These are phyloP conservation scores for Hydrozoanthus gracilis DNA, from an alignment of 92 coral and sea anemone species.

Conservation along the genomic window DNA sequence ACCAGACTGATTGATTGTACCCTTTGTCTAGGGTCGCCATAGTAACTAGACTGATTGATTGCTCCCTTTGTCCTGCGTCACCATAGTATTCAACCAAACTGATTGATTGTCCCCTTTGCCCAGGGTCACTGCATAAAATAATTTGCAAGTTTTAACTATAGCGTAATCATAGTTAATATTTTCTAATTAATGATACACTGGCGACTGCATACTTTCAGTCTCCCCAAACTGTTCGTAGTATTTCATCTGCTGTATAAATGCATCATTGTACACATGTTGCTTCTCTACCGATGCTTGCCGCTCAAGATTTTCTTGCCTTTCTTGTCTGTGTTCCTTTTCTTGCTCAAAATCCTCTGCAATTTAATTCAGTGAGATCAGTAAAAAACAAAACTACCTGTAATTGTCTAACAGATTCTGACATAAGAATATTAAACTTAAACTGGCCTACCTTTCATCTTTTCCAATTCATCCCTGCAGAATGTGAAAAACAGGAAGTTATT, in stretches of 20 bases:
- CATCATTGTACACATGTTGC: conserved; percentile 97
- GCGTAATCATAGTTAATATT: not conserved
- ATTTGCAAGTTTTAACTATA: too few relatives aligned
- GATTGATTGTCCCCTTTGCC: too few relatives aligned
- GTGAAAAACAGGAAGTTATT: not conserved
- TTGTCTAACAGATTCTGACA: not conserved
- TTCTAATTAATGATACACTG: not conserved
- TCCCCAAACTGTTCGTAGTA: conserved; percentile 95
- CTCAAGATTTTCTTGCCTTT: conserved; percentile 75
- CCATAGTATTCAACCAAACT: too few relatives aligned
- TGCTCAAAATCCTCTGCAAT: conserved; percentile 85
- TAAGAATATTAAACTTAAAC: not conserved
- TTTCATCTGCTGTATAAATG: conserved; percentile 96
- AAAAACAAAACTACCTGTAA: not conserved
- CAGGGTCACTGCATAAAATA: too few relatives aligned
- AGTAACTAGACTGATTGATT: too few relatives aligned
- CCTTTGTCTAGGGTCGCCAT: too few relatives aligned
- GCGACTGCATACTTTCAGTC: conserved; percentile 78
- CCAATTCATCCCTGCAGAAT: conserved; percentile 78
- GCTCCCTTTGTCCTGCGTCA: too few relatives aligned
- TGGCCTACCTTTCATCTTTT: conserved; percentile 70
- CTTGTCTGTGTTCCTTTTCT: conserved; percentile 71
- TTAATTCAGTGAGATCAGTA: not conserved
- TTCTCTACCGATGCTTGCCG: conserved; percentile 93
- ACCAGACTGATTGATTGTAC: too few relatives aligned